These are phyloP conservation scores for Scolopax rusticola DNA, from an alignment of 2,797 vertebrate genomes.

Conservation along the genomic window DNA sequence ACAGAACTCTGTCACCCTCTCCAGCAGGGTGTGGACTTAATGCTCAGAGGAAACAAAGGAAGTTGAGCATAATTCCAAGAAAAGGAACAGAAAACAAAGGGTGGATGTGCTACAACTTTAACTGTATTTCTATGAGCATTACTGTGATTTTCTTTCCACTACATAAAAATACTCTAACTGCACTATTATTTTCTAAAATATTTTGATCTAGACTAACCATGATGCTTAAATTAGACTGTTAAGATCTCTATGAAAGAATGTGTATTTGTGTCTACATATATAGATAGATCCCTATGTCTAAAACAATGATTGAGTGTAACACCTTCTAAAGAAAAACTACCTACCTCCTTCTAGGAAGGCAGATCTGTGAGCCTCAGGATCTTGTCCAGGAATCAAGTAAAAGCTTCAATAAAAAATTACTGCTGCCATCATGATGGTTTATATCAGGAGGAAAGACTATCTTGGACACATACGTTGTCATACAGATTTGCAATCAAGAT, in stretches of 20 bases:
- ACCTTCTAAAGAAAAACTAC: background rate
- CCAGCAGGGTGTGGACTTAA: background rate
- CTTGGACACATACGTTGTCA: background rate
- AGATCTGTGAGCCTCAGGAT: background rate
- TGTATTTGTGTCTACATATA: background rate
- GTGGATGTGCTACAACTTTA: background rate
- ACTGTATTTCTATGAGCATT: background rate
- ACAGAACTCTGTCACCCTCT: fast-evolving
- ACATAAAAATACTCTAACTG: background rate
- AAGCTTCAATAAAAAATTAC: background rate
- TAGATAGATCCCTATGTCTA: background rate
- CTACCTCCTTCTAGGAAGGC: background rate
- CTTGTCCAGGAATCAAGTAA: background rate
- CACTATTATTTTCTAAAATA: background rate
- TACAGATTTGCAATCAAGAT: background rate
- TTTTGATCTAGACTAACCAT: background rate
- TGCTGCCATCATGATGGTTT: background rate
- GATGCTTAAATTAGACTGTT: background rate
- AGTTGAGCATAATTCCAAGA: background rate
- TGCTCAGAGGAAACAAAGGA: background rate
- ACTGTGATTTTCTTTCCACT: background rate
- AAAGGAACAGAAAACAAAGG: background rate
- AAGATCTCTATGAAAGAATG: background rate
- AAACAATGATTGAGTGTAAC: background rate
- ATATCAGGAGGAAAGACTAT: background rate